Percentiles rank a stretch among this genome's conserved stretches.
Evolutionary conservation across 2,113 vertebrate species (phyloP).

Genomic region (Lasiurus cinereus): DNA sequence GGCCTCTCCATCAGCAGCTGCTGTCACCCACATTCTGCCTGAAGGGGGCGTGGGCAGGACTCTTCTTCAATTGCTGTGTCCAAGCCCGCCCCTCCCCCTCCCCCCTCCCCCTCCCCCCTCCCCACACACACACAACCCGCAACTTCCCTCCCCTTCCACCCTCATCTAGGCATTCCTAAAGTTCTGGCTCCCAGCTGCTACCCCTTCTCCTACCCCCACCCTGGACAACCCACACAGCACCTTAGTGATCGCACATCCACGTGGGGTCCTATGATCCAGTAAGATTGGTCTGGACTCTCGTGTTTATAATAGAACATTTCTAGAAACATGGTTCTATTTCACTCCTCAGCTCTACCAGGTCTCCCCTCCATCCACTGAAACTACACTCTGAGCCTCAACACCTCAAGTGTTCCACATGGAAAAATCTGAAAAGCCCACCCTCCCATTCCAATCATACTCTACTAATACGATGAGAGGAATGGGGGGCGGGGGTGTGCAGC

Average conservation of each 20-base stretch:
- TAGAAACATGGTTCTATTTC: background rate
- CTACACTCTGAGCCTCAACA: background rate
- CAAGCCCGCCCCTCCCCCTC: accelerated
- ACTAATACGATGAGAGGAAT: accelerated
- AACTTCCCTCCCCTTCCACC: background rate
- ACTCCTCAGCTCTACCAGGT: background rate
- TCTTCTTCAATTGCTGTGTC: background rate
- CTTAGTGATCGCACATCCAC: background rate
- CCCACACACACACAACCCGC: too few species aligned
- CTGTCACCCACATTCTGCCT: background rate
- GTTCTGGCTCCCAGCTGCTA: background rate
- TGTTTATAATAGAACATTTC: background rate
- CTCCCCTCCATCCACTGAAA: too few species aligned
- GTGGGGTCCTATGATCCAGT: accelerated
- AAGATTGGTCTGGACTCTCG: background rate
- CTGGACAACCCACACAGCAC: background rate
- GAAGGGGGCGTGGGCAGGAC: background rate
- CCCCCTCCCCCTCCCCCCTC: accelerated
- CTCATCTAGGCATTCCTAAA: background rate
- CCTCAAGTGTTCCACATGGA: background rate
- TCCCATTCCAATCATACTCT: accelerated
- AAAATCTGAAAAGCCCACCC: background rate
- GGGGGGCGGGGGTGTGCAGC: accelerated
- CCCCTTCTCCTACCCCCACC: background rate
- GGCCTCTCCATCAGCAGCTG: background rate